A percentile compares a stretch with the other conserved stretches of the same genome.
These are phyloP conservation scores for Thaleichthys pacificus DNA, from an alignment of 2,797 vertebrate genomes.

Conservation along the genomic window DNA sequence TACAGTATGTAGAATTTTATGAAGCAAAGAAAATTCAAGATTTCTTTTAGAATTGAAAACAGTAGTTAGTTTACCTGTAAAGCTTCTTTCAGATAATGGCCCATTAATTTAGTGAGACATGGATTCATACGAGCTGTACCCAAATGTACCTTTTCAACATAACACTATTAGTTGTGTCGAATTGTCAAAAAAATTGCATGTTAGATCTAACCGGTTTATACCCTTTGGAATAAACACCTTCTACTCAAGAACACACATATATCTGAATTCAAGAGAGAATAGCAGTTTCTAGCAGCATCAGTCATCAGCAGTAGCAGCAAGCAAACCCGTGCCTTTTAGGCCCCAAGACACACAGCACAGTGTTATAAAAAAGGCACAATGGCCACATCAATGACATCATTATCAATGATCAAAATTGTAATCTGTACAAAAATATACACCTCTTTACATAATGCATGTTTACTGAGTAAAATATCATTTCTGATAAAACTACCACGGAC, in stretches of 20 bases:
- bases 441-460: slow-evolving; percentile 57
- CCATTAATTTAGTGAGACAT: too few relatives aligned
- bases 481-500: slow-evolving; percentile 59
- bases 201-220: not conserved
- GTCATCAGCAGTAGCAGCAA: slow-evolving; percentile 46
- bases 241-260: slow-evolving; percentile 17
- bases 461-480: slow-evolving; percentile 55
- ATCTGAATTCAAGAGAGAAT: slow-evolving; percentile 50
- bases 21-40: not conserved
- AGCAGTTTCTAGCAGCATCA: slow-evolving; percentile 69
- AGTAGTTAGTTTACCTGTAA: not conserved
- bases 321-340: slow-evolving; percentile 57
- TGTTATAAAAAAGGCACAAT: slow-evolving; percentile 45
- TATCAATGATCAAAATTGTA: slow-evolving; percentile 27
- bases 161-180: too few relatives aligned
- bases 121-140: too few relatives aligned
- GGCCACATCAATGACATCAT: slow-evolving; percentile 38
- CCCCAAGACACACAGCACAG: slow-evolving; percentile 27
- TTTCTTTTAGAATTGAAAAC: not conserved
- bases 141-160: too few relatives aligned
- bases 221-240: not conserved
- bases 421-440: slow-evolving; percentile 54
- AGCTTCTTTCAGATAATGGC: too few relatives aligned
- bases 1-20: not conserved
- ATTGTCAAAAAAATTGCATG: too few relatives aligned